Evolutionary conservation across 2,113 vertebrate species (phyloP).

Genomic region (Onychorhynchus coronatus): DNA sequence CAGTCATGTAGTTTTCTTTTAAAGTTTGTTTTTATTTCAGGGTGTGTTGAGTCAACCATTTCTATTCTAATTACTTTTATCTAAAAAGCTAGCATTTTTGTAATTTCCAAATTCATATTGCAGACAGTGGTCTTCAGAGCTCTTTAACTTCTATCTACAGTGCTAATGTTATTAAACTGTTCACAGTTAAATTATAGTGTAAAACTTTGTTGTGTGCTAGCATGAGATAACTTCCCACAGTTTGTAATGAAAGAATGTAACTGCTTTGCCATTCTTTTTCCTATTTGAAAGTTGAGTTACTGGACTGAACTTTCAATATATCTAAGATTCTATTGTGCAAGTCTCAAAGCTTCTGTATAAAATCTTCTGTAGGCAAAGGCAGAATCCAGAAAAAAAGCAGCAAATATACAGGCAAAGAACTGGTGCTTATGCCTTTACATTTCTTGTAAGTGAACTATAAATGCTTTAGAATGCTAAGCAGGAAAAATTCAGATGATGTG

Average conservation of each 20-base stretch:
- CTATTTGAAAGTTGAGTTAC: background rate
- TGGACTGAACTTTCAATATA: background rate
- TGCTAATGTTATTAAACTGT: background rate
- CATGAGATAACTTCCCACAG: background rate
- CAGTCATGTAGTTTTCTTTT: background rate
- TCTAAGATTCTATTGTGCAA: background rate
- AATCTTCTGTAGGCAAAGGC: background rate
- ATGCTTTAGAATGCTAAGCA: background rate
- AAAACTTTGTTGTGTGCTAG: background rate
- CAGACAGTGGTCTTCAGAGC: background rate
- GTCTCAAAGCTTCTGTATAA: background rate
- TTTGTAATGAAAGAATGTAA: background rate
- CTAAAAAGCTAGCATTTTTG: background rate
- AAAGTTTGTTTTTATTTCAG: background rate
- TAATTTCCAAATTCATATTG: background rate
- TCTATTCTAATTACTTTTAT: background rate
- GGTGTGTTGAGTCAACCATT: background rate
- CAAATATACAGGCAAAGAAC: background rate
- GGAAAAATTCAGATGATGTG: background rate
- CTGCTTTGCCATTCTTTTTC: background rate
- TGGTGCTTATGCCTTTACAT: background rate
- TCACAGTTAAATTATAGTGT: background rate
- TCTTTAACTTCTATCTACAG: background rate
- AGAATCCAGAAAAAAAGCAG: background rate
- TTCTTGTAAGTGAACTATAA: background rate